phyloP scores from a whole-genome alignment of 2,888 invertebrate species.

The Melitaea athalia region DNA sequence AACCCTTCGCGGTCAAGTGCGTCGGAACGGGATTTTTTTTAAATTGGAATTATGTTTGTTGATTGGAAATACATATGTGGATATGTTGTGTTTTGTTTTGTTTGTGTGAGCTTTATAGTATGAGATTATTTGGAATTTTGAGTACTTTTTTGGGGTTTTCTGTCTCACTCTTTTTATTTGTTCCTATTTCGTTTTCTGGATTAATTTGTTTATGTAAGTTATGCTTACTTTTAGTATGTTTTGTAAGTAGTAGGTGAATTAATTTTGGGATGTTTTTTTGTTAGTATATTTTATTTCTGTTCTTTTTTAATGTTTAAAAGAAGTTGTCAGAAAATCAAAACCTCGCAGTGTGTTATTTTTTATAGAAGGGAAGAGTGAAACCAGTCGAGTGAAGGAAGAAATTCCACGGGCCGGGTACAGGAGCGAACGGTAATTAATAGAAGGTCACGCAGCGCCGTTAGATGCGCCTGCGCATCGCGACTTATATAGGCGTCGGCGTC shows the following conservation, averaged over 20 bases:
- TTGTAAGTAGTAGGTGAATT: too few relatives aligned
- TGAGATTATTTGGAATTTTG: too few relatives aligned
- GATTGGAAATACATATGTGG: conserved; percentile 6
- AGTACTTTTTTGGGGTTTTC: too few relatives aligned
- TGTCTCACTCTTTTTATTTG: too few relatives aligned
- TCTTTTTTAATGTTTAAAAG: background rate
- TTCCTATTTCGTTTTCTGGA: too few relatives aligned
- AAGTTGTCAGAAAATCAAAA: background rate
- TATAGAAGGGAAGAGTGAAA: conserved; percentile 37
- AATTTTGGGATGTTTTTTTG: too few relatives aligned
- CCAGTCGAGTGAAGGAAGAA: conserved; percentile 44
- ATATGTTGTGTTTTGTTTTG: background rate
- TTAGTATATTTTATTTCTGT: background rate
- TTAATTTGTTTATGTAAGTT: too few relatives aligned
- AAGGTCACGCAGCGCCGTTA: conserved; percentile 73
- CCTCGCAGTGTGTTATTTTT: conserved; percentile 1
- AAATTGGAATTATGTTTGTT: conserved; percentile 10
- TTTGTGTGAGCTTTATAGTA: too few relatives aligned
- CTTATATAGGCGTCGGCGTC: conserved; percentile 66
- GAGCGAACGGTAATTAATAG: conserved; percentile 76
- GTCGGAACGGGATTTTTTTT: conserved; percentile 25
- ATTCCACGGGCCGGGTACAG: conserved; percentile 57
- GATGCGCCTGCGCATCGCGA: conserved; percentile 67
- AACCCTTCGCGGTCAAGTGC: conserved; percentile 37
- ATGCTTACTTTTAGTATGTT: too few relatives aligned